Conservation (phyloP, 1,140 invertebrate genomes). For the Lucilia sericata region DNA sequence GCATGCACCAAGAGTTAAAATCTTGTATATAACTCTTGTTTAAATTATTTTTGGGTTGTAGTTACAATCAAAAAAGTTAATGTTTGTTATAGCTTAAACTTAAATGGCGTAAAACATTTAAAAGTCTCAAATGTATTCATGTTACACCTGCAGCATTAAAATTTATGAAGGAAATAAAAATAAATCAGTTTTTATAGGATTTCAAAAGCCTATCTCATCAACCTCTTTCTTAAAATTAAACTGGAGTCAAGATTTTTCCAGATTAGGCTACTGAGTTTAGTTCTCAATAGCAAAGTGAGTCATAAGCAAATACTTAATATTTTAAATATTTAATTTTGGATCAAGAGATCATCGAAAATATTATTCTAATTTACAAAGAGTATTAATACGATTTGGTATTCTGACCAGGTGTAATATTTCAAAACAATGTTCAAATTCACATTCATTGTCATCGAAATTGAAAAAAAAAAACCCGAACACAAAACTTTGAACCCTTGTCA, state of each 20-base stretch:
- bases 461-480: neutral
- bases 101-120: too few relatives aligned
- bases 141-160: too few relatives aligned
- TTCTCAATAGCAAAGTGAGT: too few relatives aligned
- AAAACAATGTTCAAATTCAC: neutral
- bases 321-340: neutral
- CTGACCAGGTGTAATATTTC: conserved; percentile 38
- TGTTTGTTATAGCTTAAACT: neutral
- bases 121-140: too few relatives aligned
- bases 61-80: neutral
- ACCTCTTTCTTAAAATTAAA: too few relatives aligned
- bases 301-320: too few relatives aligned
- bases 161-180: too few relatives aligned
- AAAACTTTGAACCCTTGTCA: conserved; percentile 19
- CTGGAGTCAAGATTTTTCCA: too few relatives aligned
- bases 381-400: conserved; percentile 12
- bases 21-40: neutral
- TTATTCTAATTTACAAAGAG: neutral
- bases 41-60: neutral
- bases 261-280: too few relatives aligned
- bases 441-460: neutral
- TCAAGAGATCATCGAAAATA: neutral
- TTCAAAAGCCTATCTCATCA: too few relatives aligned
- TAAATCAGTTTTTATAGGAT: too few relatives aligned
- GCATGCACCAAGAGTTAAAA: neutral